Conservation (phyloP, 2,797 vertebrate species). For the Mus minutoides region DNA sequence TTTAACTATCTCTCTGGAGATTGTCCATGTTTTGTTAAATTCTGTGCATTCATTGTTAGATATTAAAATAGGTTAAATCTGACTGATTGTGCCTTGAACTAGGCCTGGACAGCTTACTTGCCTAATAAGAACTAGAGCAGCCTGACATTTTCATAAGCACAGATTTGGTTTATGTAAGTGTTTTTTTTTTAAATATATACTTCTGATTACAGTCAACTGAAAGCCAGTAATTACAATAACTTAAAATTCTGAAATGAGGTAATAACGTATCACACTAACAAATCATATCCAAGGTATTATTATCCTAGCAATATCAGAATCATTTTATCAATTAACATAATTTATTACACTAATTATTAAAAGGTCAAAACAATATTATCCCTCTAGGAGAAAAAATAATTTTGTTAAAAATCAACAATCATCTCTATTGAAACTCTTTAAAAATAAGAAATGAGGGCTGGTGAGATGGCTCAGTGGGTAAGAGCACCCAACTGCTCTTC, state of each 20-base stretch:
- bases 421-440: slow-evolving; percentile 4
- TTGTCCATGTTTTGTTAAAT: neutral
- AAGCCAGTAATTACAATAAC: slow-evolving; percentile 31
- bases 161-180: slow-evolving; percentile 47
- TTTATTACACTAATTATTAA: slow-evolving; percentile 38
- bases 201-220: slow-evolving; percentile 20
- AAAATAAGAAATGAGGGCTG: slow-evolving; percentile 28
- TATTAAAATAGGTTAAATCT: slow-evolving; percentile 31
- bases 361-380: neutral
- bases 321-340: slow-evolving; percentile 35
- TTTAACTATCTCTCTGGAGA: neutral
- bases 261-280: neutral
- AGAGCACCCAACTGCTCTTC: no score
- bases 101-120: slow-evolving; percentile 9
- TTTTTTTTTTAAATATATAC: slow-evolving; percentile 28
- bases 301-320: neutral
- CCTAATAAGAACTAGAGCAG: slow-evolving; percentile 15
- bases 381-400: neutral
- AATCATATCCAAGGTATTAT: neutral
- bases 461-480: no score
- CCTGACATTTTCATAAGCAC: slow-evolving; percentile 35
- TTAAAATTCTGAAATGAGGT: slow-evolving; percentile 59
- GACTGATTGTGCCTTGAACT: slow-evolving; percentile 8
- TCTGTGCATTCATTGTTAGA: neutral
- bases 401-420: slow-evolving; percentile 38